Evolutionary conservation across 2,888 invertebrate species (phyloP), one percentile per base, ranked within the genome.

Genomic region (Amiota communis): DNA sequence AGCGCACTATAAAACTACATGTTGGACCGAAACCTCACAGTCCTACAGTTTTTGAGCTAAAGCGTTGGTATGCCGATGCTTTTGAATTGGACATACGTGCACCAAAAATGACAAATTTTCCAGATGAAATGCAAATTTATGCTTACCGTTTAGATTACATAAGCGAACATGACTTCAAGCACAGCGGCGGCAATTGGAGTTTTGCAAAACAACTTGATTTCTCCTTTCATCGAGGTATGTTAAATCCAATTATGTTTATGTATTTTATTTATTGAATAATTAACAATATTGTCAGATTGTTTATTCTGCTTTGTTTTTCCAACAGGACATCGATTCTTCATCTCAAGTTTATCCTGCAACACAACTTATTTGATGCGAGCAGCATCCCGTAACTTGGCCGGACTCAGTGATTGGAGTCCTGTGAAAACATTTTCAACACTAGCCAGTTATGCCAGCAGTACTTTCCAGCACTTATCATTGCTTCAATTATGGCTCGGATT

Each of bases 331-430:
- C 90, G 89, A 36, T 92, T 91, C 80, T 82, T 90, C 1, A 81
- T 92, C 46, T 83, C 88, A 0, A 86, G 90, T 70, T 86, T 92
- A 12, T 81, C 88, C 56, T 87, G 88, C 15, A 90, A 91, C 78
- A 92, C 92, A 9, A 90, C 90, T 53, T 92, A 92, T 84, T 89
- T 91, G 73, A 88, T 92, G 77, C 87, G 91, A 49, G 92, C 91
- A 1, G 92, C 92, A 57, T 90, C 91, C 1, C 88, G 88, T 69
- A 92, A 92, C 83, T 84, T 89, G 46, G 92, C 92, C 15, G 92
- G 92, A 23, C 85, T 91, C n/a, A 90, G 90, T 73, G 89, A 90
- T 75, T 90, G 88, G 88, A 88, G 88, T 48, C 80, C 79, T n/a
- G 87, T 88, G 71, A 87, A 86, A 77, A 85, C 79, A 36, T 90